phyloP scores from a whole-genome alignment of 2,797 vertebrate genomes.

The Fistularia tabacaria region DNA sequence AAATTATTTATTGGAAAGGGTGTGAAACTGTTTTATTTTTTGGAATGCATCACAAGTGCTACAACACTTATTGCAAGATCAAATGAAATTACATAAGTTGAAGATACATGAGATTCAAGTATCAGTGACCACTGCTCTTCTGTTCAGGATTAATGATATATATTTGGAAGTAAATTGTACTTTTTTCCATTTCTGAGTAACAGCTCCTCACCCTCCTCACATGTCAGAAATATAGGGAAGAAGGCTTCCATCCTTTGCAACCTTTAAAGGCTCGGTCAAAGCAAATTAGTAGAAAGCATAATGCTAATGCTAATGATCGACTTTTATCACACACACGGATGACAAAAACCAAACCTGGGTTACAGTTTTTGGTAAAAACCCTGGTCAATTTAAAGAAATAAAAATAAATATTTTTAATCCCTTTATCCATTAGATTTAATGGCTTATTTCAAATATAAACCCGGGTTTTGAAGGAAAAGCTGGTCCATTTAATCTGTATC shows the following conservation, averaged over 20 bases:
- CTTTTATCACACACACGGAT: neutral
- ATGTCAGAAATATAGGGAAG: neutral
- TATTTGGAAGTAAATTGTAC: neutral
- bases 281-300: too few relatives aligned
- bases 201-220: neutral
- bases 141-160: neutral
- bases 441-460: constrained; percentile 12
- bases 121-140: too few relatives aligned
- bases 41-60: constrained; percentile 46
- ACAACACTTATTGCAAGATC: constrained; percentile 34
- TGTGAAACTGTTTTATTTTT: constrained; percentile 61
- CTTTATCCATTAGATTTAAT: constrained; percentile 2
- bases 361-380: too few relatives aligned
- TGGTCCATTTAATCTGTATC: constrained; percentile 23
- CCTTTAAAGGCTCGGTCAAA: neutral
- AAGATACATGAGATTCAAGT: constrained; percentile 17
- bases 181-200: too few relatives aligned
- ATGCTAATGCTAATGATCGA: neutral
- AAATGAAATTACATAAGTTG: constrained; percentile 37
- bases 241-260: too few relatives aligned
- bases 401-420: neutral
- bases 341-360: too few relatives aligned
- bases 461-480: constrained; percentile 9
- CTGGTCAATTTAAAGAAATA: neutral
- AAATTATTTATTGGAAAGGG: constrained; percentile 61